Conservation (phyloP, 2,888 invertebrate species). For the Drosophila peninsularis region DNA sequence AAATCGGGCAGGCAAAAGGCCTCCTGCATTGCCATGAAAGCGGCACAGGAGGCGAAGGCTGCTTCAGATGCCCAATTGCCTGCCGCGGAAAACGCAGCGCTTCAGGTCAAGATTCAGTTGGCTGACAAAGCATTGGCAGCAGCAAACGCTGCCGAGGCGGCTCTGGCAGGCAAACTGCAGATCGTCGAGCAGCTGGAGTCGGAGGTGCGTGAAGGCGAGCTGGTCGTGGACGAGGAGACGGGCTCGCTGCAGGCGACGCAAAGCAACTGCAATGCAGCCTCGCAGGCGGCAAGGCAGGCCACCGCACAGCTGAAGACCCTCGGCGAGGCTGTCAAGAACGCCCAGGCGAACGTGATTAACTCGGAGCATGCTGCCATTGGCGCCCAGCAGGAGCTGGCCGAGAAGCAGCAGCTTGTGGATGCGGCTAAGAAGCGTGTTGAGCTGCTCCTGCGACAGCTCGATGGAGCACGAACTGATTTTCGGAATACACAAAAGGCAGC, state of each 20-base stretch:
- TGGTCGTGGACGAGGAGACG: slow-evolving; percentile 87
- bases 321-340: slow-evolving; percentile 85
- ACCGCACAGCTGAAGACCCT: slow-evolving; percentile 86
- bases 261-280: slow-evolving; percentile 87
- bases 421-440: slow-evolving; percentile 89
- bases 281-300: slow-evolving; percentile 88
- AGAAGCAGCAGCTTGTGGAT: slow-evolving; percentile 89
- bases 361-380: slow-evolving; percentile 87
- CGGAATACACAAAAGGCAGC: slow-evolving; percentile 89
- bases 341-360: slow-evolving; percentile 87
- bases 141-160: slow-evolving; percentile 90
- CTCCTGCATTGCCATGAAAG: slow-evolving; percentile 89
- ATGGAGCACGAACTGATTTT: slow-evolving; percentile 87
- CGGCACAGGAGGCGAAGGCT: slow-evolving; percentile 89
- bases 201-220: slow-evolving; percentile 89
- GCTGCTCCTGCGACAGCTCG: slow-evolving; percentile 87
- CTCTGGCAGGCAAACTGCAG: slow-evolving; percentile 89
- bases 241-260: slow-evolving; percentile 87
- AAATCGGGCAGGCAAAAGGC: slow-evolving; percentile 85
- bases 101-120: slow-evolving; percentile 89
- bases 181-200: slow-evolving; percentile 89
- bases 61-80: slow-evolving; percentile 91
- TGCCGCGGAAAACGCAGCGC: slow-evolving; percentile 89
- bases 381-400: slow-evolving; percentile 87
- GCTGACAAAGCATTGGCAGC: slow-evolving; percentile 90